phyloP scores from a whole-genome alignment of 35 echinoderm and acorn worm species.

The Amphiura filiformis region DNA sequence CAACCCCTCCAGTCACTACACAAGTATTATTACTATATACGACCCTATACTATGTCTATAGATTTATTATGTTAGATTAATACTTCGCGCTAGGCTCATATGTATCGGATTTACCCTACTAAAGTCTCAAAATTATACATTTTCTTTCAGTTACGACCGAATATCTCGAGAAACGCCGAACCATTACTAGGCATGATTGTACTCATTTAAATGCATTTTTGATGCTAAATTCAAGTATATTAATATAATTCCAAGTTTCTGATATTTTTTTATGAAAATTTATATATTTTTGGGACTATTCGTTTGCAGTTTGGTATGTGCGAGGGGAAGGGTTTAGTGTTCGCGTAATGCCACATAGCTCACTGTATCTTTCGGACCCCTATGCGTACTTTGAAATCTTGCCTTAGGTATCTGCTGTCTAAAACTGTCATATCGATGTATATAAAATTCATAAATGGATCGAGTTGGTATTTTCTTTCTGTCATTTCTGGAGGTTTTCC shows the following conservation, averaged over 20 bases:
- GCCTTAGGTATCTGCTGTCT: neutral
- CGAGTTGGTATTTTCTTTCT: neutral
- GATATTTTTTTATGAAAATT: no score
- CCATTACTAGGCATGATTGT: no score
- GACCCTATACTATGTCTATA: neutral
- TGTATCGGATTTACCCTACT: no score
- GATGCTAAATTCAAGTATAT: no score
- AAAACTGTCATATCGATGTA: slow-evolving; percentile 5
- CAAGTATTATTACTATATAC: neutral
- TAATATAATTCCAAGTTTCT: no score
- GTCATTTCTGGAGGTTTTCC: neutral
- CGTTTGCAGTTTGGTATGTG: no score
- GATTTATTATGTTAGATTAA: neutral
- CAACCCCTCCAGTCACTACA: neutral
- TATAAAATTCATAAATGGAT: slow-evolving; percentile 12
- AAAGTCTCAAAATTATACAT: no score
- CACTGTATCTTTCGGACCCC: neutral
- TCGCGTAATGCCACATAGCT: neutral
- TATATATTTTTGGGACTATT: no score
- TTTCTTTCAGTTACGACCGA: no score
- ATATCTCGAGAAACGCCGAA: no score
- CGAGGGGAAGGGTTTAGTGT: no score
- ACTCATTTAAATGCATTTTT: no score
- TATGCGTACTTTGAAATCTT: neutral
- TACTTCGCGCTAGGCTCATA: neutral